Evolutionary conservation across 2,797 vertebrate genomes (phyloP).

Genomic region (Chloroceryle amazona): DNA sequence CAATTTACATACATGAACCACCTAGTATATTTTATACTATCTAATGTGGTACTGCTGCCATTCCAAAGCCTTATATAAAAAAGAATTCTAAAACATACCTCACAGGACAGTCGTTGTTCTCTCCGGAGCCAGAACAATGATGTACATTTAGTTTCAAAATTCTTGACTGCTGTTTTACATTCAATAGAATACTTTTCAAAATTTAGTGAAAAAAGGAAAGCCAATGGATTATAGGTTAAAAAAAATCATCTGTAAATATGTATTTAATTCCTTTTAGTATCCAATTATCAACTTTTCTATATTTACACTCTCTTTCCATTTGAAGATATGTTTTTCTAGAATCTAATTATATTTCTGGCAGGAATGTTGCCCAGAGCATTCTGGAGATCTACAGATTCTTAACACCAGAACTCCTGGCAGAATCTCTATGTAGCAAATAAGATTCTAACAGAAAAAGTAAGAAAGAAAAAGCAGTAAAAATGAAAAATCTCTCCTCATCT

Average conservation of each 20-base stretch:
- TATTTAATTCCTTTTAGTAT: conserved; percentile 3
- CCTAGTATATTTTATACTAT: background rate
- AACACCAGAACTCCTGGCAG: conserved; percentile 33
- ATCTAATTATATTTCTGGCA: conserved; percentile 30
- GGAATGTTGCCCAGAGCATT: conserved; percentile 35
- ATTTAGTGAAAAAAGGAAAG: background rate
- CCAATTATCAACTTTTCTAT: conserved; percentile 29
- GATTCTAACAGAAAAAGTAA: background rate
- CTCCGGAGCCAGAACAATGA: background rate
- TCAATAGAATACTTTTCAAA: background rate
- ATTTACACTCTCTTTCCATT: conserved; percentile 18
- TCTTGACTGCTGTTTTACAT: background rate
- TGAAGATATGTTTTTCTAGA: conserved; percentile 45
- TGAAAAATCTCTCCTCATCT: background rate
- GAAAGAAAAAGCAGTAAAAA: background rate
- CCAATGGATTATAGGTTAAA: background rate
- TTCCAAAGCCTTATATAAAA: background rate
- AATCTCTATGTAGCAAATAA: conserved; percentile 5
- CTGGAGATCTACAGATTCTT: conserved; percentile 44
- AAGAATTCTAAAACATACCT: background rate
- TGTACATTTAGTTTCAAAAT: background rate
- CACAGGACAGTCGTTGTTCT: background rate
- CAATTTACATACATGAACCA: background rate
- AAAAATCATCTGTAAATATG: background rate
- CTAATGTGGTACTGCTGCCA: background rate